Percentiles rank a stretch among this genome's conserved stretches.
Evolutionary conservation across 2,797 vertebrate species (phyloP).

Genomic region (Xenops minutus): DNA sequence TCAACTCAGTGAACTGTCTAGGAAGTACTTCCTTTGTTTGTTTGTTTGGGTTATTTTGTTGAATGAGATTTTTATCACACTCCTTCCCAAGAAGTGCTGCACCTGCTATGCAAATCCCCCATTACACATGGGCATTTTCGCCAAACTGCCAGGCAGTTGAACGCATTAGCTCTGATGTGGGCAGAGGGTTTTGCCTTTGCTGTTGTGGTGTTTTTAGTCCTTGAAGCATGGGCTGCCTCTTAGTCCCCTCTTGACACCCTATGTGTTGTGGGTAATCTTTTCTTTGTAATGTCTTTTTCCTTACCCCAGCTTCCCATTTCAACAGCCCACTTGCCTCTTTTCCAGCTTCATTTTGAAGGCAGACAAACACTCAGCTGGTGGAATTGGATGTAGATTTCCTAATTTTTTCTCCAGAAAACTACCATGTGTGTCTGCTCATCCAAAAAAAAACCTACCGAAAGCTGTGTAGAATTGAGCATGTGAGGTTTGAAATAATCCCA

Average conservation of each 20-base stretch:
- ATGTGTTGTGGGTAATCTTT: background rate
- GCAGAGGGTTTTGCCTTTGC: background rate
- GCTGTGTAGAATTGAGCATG: background rate
- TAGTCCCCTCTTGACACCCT: background rate
- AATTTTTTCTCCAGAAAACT: background rate
- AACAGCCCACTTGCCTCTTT: background rate
- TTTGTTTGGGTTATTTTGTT: background rate
- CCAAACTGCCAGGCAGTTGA: background rate
- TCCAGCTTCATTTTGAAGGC: background rate
- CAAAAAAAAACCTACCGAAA: background rate
- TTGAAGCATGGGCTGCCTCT: background rate
- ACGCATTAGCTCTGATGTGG: background rate
- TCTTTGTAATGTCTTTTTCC: background rate
- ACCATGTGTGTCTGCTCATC: background rate
- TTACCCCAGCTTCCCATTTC: background rate
- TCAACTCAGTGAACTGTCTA: background rate
- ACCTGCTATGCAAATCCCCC: background rate
- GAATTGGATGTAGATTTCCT: background rate
- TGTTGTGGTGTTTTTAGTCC: background rate
- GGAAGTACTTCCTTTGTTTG: background rate
- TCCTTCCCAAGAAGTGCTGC: background rate
- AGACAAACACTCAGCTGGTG: background rate
- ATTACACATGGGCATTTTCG: accelerated
- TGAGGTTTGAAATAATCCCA: background rate
- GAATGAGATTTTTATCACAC: background rate